These are phyloP conservation scores for zebrafish (Danio rerio) DNA, from an alignment of 2,113 vertebrate genomes.

Conservation along the genomic window DNA sequence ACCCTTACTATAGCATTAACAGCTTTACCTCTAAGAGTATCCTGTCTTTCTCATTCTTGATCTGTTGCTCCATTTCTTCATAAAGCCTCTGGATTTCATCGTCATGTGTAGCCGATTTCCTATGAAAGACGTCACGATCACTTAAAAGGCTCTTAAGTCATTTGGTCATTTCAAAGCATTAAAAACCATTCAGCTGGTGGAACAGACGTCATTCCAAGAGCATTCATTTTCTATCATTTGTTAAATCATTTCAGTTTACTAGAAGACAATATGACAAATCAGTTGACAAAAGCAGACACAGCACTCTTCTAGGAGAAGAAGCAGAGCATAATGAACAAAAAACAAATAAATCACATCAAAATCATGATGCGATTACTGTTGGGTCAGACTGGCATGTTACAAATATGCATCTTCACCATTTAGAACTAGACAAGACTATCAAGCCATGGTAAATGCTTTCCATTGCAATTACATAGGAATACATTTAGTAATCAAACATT, in stretches of 20 bases:
- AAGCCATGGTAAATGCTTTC: background rate
- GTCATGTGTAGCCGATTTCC: conserved; percentile 87
- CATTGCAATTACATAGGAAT: background rate
- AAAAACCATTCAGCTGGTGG: background rate
- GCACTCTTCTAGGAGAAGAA: too few species aligned
- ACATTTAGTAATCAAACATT: background rate
- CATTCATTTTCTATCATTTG: background rate
- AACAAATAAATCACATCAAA: too few species aligned
- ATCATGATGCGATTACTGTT: background rate
- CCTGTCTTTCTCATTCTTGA: conserved; percentile 88
- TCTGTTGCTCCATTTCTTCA: conserved; percentile 95
- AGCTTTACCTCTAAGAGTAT: conserved; percentile 84
- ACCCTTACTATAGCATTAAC: too few species aligned
- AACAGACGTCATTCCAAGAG: background rate
- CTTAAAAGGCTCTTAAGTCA: background rate
- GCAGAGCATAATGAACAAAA: background rate
- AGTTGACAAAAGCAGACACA: background rate
- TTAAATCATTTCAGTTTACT: background rate
- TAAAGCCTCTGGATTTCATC: conserved; percentile 89
- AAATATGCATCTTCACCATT: background rate
- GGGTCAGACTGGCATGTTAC: background rate
- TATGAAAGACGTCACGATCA: conserved; percentile 58
- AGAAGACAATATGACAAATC: conserved; percentile 1
- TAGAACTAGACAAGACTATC: background rate
- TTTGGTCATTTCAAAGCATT: background rate